phyloP scores from a whole-genome alignment of 37 sponge, comb jelly and placozoan species.

The Lycopodina hypogea region DNA sequence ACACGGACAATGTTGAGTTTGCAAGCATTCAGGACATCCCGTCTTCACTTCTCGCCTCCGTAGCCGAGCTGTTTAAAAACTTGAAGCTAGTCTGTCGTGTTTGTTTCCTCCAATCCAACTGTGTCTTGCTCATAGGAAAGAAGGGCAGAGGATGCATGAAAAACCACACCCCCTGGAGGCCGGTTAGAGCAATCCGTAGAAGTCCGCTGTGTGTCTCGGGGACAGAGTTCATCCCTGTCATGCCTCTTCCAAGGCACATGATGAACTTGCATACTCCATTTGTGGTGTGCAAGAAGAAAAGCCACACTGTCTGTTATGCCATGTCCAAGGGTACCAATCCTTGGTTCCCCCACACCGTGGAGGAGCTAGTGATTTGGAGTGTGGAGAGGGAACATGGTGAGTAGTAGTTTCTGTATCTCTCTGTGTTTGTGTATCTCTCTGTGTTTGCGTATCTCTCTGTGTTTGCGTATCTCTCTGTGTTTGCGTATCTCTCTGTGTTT shows the following conservation, averaged over 20 bases:
- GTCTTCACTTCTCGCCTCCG: constrained; percentile 21
- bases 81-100: constrained; percentile 37
- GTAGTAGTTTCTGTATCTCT: neutral
- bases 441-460: neutral
- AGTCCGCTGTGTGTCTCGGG: constrained; percentile 39
- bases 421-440: neutral
- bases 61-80: constrained; percentile 37
- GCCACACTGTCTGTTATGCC: constrained; percentile 32
- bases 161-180: constrained; percentile 41
- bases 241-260: constrained; percentile 61
- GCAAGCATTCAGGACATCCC: constrained; percentile 21
- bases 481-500: neutral
- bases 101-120: constrained; percentile 47
- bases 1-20: constrained; percentile 15
- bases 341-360: constrained; percentile 76
- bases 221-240: constrained; percentile 28
- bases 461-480: constrained; percentile 3
- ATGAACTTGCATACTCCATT: constrained; percentile 21
- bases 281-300: constrained; percentile 40
- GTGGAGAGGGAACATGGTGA: constrained; percentile 68
- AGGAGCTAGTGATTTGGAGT: constrained; percentile 76
- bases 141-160: constrained; percentile 1
- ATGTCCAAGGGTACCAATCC: constrained; percentile 44
- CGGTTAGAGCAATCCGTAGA: constrained; percentile 41
- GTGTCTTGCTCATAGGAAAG: neutral